These are phyloP conservation scores for Eupelmus urozonus DNA, from an alignment of 2,888 invertebrate genomes.

Conservation along the genomic window DNA sequence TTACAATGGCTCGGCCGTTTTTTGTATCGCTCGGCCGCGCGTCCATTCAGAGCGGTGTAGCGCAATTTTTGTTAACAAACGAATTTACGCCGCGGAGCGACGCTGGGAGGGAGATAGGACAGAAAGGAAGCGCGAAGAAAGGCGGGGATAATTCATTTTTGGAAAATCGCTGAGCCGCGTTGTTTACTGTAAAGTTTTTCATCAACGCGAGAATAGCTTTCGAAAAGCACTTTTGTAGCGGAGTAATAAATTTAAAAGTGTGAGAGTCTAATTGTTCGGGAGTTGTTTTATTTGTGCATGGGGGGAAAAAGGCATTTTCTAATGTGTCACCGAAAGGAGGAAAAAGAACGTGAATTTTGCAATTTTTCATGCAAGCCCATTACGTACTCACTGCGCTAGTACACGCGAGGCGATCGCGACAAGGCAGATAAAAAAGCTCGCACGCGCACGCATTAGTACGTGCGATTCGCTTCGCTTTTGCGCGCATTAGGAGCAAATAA, in stretches of 20 bases:
- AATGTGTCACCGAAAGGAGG: neutral
- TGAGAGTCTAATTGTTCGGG: too few species aligned
- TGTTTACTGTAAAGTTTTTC: neutral
- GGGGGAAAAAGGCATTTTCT: too few species aligned
- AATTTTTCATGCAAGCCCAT: slow-evolving; percentile 32
- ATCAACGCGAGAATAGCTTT: neutral
- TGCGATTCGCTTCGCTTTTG: slow-evolving; percentile 5
- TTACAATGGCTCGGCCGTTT: neutral
- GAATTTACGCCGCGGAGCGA: neutral
- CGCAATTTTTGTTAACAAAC: slow-evolving; percentile 3
- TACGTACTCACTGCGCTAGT: neutral
- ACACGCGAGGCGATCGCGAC: slow-evolving; percentile 32
- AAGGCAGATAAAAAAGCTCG: slow-evolving; percentile 28
- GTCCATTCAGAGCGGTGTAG: neutral
- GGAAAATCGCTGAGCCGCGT: neutral
- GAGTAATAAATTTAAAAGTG: neutral
- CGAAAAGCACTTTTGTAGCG: too few species aligned
- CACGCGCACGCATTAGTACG: slow-evolving; percentile 12
- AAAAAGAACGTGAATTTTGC: slow-evolving; percentile 14
- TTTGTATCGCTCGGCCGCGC: neutral
- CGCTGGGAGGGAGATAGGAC: neutral
- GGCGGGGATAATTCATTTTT: neutral
- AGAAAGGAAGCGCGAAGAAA: too few species aligned
- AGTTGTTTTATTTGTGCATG: neutral
- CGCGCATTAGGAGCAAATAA: slow-evolving; percentile 17